Base-by-base conservation (phyloP, 2,113 vertebrate genomes). In the Speoplatyrhinus poulsoni region DNA sequence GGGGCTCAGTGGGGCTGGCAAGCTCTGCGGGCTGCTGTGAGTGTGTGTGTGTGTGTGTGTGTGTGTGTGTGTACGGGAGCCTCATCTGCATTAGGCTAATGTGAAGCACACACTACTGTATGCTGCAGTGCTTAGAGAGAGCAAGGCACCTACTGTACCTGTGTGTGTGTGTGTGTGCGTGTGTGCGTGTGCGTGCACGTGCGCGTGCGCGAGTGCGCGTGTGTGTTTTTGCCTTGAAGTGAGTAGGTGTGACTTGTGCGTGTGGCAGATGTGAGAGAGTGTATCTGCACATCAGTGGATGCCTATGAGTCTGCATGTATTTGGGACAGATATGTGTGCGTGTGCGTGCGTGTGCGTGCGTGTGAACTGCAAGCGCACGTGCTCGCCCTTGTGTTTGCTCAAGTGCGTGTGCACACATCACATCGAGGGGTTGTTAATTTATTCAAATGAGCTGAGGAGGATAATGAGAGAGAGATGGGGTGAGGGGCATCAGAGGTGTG, bases 401-500 rank as follows among this genome's bases (percentile, higher is more conserved):
- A 53, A 48, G 56, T 57, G 68, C 58, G 47, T 65, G 70, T 74
- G 67, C 76, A 58, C 80, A 70, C 77, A 76, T 82, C 81, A 82
- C 17, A 74, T 87, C 82, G 86, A 85, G 85, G 85, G 79, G 89
- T 6, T 90, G 91, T 87, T 93, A 90, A 93, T 92, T 91, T 92
- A 93, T 92, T 93, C 85, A 92, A 91, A 92, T 91, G 89, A 91
- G 88, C 85, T 76, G 68, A 74, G 78, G 83, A 89, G 87, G 83
- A 88, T 90, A 91, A 88, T 70, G 77, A 90, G 77, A 83, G 82
- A 79, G 80, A 70, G 77, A 48, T 53, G 75, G 63, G 84, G 79
- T 76, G 79, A 73, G 79, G 82, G 81, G 85, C 63, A 16, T 76
- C 74, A 69, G 80, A 71, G 75, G 70, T 72, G 79, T 54, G 70